Evolutionary conservation across 2,113 vertebrate species (phyloP), one percentile per base, ranked within the genome.

Genomic region (Chaetura pelagica): DNA sequence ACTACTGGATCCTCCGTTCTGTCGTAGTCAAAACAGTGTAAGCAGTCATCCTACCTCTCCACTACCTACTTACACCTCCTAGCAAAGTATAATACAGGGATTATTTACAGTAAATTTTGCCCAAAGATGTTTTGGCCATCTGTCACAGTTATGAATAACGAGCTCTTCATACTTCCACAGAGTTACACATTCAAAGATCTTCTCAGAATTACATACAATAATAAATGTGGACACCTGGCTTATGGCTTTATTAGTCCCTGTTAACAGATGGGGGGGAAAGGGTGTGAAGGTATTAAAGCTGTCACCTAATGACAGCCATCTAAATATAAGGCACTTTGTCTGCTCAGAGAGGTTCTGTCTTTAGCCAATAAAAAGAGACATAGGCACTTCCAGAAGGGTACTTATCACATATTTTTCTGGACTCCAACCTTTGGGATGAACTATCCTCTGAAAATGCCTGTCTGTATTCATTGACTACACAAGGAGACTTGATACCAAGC

Each of bases 91-190:
- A 79, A 62, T 66, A 76, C 61, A 73, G 2, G 0, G 87, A 93
- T 73, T 94, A 94, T 87, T 88, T 94, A 69, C 27, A 54, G 49
- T 83, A 92, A 92, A 80, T 35, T 42, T 19, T 66, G 46, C 44
- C 73, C 42, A 66, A 66, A 90, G 81, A 0, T 38, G n/a, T 38
- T 93, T 82, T 49, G 87, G 26, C 59, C 85, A 80, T 88, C 90
- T 90, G 82, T 90, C 75, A 46, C 57, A 48, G 34, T 63, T 74
- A 42, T 71, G 79, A 88, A 46, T 71, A 86, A 86, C 48, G 55
- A 92, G 27, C 32, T 90, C 13, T 84, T 94, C 2, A 0, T 62
- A 77, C 20, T 80, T 93, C 59, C 38, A 76, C 16, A 58, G 30
- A 82, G 30, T 29, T 83, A 55, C 42, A 29, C 32, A 57, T 84